Evolutionary conservation across 2,888 invertebrate species (phyloP), one percentile per base, ranked within the genome.

Genomic region (Ctena decussata): DNA sequence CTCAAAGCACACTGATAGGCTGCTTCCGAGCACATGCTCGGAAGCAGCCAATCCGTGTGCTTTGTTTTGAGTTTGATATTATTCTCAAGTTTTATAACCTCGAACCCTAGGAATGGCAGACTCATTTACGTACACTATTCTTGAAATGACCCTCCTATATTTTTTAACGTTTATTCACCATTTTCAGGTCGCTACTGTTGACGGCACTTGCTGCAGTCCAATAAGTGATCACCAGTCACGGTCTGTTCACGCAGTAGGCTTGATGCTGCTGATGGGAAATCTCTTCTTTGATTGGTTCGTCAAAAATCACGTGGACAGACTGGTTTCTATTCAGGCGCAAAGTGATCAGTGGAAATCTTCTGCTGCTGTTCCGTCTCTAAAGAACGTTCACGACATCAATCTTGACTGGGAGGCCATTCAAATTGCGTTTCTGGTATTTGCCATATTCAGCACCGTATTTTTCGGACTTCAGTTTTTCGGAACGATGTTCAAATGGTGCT

Each of bases 221-320:
- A 6, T 18, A 21, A 18, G 11, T 3, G 35, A 65, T 24, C 65
- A 65, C 6, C 11, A 35, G 18, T 65, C 65, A 18, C 65, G 35
- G 15, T 18, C 35, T 30, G 8, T 65, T 1, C 65, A 65, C 35
- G 11, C 65, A 18, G 18, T 65, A 12, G 65, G 35, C 8, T 35
- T 65, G 21, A 35, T 65, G 65, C 5, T 65, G 6, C 32, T 65
- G 35, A 65, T 65, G 65, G 35, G 30, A 35, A 65, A 65, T 35
- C 32, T 65, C 8, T 65, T 65, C 35, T 65, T 65, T 65, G 65
- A 65, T 65, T 65, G 65, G 65, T 18, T 65, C 15, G 35, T 65
- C 27, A 35, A 6, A 2, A 35, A 65, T 35, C 65, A 65, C 65
- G 65, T 65, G 65, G 35, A 21, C 35, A 35, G 24, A 24, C 8